Percentiles rank a stretch among this genome's conserved stretches.
Evolutionary conservation across 2,888 invertebrate genomes (phyloP).

Genomic region (Athalia circularis): DNA sequence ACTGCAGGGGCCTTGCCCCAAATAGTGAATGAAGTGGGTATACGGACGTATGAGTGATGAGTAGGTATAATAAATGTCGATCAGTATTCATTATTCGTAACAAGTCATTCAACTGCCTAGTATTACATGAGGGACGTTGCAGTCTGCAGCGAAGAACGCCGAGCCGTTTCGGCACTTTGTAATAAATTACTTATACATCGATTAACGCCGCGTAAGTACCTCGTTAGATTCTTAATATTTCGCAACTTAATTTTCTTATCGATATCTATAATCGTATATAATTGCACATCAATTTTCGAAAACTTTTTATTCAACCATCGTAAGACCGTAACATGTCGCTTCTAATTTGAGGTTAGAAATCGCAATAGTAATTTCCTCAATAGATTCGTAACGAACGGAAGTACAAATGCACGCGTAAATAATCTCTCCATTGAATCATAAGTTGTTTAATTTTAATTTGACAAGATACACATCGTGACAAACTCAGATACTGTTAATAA

Average conservation of each 20-base stretch:
- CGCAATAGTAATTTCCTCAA: background rate
- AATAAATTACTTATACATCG: too few relatives aligned
- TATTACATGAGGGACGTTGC: background rate
- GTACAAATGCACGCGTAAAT: background rate
- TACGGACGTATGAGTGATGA: too few relatives aligned
- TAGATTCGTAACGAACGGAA: background rate
- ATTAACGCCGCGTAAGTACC: too few relatives aligned
- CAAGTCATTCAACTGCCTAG: conserved; percentile 2
- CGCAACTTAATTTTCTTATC: too few relatives aligned
- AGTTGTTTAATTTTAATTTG: background rate
- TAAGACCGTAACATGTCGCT: background rate
- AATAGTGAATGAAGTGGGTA: background rate
- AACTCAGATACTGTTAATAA: background rate
- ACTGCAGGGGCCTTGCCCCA: background rate
- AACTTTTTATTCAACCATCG: too few relatives aligned
- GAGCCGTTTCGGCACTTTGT: too few relatives aligned
- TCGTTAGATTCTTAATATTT: too few relatives aligned
- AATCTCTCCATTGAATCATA: background rate
- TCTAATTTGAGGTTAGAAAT: conserved; percentile 21
- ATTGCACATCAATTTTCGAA: too few relatives aligned
- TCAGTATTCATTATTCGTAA: background rate
- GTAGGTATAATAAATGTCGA: background rate
- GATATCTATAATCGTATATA: too few relatives aligned
- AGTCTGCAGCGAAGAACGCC: too few relatives aligned
- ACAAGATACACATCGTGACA: background rate